phyloP scores from a whole-genome alignment of 2,888 invertebrate species.

The Andrena chrysosceles region DNA sequence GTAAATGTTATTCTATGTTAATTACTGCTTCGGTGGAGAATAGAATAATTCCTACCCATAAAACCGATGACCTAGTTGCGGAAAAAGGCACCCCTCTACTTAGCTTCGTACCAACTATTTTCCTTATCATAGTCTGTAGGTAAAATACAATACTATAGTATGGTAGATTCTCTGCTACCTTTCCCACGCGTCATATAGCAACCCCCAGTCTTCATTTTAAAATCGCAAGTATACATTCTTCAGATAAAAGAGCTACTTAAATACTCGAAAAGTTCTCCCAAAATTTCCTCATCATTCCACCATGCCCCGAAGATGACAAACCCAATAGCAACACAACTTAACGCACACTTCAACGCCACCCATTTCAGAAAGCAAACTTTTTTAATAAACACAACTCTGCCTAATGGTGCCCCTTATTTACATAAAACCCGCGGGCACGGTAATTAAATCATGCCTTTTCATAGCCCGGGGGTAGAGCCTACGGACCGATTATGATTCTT shows the following conservation, averaged over 20 bases:
- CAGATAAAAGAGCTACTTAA: not conserved
- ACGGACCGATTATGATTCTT: not conserved
- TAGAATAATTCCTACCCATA: too few species aligned
- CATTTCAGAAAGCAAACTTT: not conserved
- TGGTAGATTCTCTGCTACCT: too few species aligned
- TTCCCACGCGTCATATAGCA: too few species aligned
- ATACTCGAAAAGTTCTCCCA: not conserved
- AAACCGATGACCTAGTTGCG: too few species aligned
- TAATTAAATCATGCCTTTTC: constrained; percentile 36
- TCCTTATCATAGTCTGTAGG: too few species aligned
- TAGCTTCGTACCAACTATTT: too few species aligned
- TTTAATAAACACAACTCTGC: not conserved
- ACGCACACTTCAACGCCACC: not conserved
- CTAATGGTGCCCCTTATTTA: not conserved
- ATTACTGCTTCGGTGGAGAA: too few species aligned
- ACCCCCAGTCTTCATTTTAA: not conserved
- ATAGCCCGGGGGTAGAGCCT: not conserved
- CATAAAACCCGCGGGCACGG: not conserved
- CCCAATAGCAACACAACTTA: not conserved
- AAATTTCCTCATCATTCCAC: not conserved
- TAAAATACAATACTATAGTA: too few species aligned
- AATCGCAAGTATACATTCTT: not conserved
- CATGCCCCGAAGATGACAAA: not conserved
- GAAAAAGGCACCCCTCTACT: too few species aligned
- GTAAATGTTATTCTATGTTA: too few species aligned